Conservation (phyloP, 2,888 invertebrate species). For the Frankliniella fusca region DNA sequence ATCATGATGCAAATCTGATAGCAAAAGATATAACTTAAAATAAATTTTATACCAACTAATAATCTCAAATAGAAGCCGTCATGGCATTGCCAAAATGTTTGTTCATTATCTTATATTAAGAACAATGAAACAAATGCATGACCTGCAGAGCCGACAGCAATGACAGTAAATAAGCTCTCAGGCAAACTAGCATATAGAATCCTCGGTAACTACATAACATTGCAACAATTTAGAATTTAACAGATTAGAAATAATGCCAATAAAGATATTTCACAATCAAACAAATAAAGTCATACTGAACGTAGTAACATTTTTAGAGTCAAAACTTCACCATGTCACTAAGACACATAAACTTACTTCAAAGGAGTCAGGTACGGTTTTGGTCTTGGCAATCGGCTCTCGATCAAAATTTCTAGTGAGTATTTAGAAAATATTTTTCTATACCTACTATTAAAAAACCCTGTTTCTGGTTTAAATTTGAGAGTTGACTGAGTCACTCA, state of each 20-base stretch:
- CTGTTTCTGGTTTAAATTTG: slow-evolving; percentile 9
- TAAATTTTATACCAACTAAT: too few species aligned
- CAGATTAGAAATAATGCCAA: background rate
- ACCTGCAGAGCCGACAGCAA: slow-evolving; percentile 3
- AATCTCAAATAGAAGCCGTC: too few species aligned
- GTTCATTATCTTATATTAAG: background rate
- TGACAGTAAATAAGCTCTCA: background rate
- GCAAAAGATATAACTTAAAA: too few species aligned
- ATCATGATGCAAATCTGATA: too few species aligned
- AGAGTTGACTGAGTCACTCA: background rate
- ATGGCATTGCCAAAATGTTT: background rate
- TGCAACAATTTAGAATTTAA: background rate
- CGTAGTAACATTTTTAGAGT: background rate
- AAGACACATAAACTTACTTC: background rate
- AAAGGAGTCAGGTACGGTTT: slow-evolving; percentile 18
- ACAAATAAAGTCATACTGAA: background rate
- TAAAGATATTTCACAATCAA: background rate
- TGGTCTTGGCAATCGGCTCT: slow-evolving; percentile 14
- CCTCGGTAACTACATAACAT: background rate
- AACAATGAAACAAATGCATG: background rate
- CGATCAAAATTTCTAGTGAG: slow-evolving; percentile 17
- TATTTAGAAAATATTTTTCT: background rate
- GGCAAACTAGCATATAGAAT: background rate
- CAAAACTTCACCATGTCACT: background rate
- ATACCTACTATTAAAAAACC: slow-evolving; percentile 2